Evolutionary conservation across 2,888 invertebrate species (phyloP).

Genomic region (Eilema sororculum): DNA sequence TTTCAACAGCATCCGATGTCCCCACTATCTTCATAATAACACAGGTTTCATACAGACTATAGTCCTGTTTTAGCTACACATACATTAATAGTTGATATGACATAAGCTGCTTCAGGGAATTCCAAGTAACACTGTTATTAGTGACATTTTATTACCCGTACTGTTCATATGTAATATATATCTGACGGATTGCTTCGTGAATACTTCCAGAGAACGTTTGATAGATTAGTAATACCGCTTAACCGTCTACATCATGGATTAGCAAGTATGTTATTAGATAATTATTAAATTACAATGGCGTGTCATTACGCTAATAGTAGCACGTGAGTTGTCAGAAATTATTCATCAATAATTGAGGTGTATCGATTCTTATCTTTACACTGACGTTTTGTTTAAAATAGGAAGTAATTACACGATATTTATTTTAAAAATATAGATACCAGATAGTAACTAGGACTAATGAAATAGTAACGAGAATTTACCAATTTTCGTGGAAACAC

Average conservation of each 20-base stretch:
- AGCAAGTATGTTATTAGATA: constrained; percentile 26
- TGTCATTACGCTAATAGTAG: constrained; percentile 30
- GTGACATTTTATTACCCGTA: no score
- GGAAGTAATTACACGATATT: neutral
- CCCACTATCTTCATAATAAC: no score
- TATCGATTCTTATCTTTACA: constrained; percentile 11
- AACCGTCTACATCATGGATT: constrained; percentile 17
- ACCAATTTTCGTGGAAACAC: no score
- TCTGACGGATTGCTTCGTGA: neutral
- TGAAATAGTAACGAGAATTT: no score
- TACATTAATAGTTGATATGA: no score
- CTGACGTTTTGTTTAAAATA: neutral
- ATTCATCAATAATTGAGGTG: constrained; percentile 29
- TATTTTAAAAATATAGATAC: neutral
- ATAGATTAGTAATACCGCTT: neutral
- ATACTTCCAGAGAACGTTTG: neutral
- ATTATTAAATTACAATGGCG: constrained; percentile 26
- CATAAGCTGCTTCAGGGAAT: neutral
- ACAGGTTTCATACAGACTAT: no score
- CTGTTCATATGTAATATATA: neutral
- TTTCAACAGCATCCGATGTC: no score
- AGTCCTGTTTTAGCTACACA: no score
- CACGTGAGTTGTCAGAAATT: constrained; percentile 24
- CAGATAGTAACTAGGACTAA: no score
- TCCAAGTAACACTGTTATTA: neutral